Evolutionary conservation across 2,888 invertebrate genomes (phyloP), one percentile per base, ranked within the genome.

Genomic region (Orchesella flavescens): DNA sequence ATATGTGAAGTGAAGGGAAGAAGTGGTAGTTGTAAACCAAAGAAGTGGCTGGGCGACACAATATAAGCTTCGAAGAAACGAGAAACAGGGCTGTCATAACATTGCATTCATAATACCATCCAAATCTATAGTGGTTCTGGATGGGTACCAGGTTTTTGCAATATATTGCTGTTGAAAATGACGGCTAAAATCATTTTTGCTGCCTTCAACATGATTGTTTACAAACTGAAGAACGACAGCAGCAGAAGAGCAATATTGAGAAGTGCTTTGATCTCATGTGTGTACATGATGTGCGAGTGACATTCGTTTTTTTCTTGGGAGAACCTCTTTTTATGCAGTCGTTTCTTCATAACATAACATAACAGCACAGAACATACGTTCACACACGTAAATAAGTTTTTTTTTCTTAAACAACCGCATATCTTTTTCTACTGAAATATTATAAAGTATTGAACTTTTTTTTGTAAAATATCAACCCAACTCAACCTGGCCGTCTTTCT

Each of bases 241-340:
- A 61, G 23, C 12, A 53, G 24, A 53, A 13, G 24, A 21, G 46
- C 46, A 57, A 19, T 21, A 19, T 9, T 34, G 23, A 66, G 13
- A 66, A 46, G 17, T 46, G 15, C 74, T 74, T 74, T 65, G 74
- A 74, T 73, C 73, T 73, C n/a, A 13, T 59, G 44, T 73, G 73
- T 59, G 59, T 57, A 53, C 61, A 46, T 61, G 61, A 44, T 74
- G 65, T 65, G 74, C 57, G 49, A 74, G 63, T 63, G 74, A 63
- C 74, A 65, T 74, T 53, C 19, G 15, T 46, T 61, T 19, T 19
- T 43, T 24, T 19, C 3, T 15, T 63, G 34, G 34, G 7, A 34
- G 34, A 34, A 34, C 24, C 63, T 23, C 59, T 59, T 13, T 53
- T 53, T 53, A 53, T 53, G 53, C 53, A 53, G 1, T 12, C 53